These are phyloP conservation scores for Sarcophaga caerulescens DNA, from an alignment of 2,888 invertebrate species.

Conservation along the genomic window DNA sequence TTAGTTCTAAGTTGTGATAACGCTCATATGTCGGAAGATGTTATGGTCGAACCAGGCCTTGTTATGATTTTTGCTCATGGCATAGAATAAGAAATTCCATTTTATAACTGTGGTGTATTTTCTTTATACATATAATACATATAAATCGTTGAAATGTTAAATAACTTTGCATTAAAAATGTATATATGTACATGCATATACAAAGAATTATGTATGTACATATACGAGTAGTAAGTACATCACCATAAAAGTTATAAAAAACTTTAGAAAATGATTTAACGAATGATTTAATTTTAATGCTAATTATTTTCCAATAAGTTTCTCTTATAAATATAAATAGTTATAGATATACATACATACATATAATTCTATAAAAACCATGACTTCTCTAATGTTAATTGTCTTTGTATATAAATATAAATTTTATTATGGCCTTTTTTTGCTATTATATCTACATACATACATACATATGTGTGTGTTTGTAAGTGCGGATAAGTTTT, in stretches of 20 bases:
- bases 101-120: conserved; percentile 30
- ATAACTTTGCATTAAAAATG: conserved; percentile 32
- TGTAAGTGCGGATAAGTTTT: conserved; percentile 23
- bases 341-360: conserved; percentile 11
- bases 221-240: neutral
- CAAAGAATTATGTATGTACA: conserved; percentile 14
- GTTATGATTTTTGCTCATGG: conserved; percentile 99
- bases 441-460: conserved; percentile 16
- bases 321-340: no score
- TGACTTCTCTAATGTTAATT: conserved; percentile 40
- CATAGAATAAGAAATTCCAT: conserved; percentile 84
- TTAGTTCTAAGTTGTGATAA: conserved; percentile 97
- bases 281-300: conserved; percentile 33
- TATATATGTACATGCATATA: conserved; percentile 18
- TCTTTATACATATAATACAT: conserved; percentile 45
- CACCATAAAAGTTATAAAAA: neutral
- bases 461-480: conserved; percentile 15
- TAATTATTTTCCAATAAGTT: conserved; percentile 41
- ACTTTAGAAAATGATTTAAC: no score
- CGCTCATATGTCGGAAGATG: conserved; percentile 95
- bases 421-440: conserved; percentile 26
- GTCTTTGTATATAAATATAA: conserved; percentile 22
- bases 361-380: conserved; percentile 38
- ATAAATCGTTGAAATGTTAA: conserved; percentile 47
- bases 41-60: conserved; percentile 97